Conservation (phyloP, 2,888 invertebrate species). For the Drosophila acutilabella region DNA sequence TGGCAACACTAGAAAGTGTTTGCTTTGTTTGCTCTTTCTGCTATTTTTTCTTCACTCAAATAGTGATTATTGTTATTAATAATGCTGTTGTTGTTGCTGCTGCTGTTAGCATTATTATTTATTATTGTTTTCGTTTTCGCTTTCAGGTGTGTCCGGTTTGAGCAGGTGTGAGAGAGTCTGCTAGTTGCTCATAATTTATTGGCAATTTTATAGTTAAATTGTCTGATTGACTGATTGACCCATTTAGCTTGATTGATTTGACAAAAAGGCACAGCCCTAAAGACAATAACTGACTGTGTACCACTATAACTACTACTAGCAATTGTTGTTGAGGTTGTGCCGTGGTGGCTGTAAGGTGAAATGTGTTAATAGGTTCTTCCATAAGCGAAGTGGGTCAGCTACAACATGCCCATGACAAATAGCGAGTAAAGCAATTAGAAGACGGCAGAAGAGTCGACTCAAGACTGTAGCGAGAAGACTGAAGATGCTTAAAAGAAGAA, state of each 20-base stretch:
- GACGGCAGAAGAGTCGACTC: slow-evolving; percentile 7
- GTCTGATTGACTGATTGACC: slow-evolving; percentile 53
- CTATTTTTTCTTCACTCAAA: slow-evolving; percentile 13
- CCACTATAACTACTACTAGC: not conserved
- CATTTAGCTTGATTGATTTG: slow-evolving; percentile 50
- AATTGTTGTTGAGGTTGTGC: slow-evolving; percentile 32
- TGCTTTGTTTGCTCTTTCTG: slow-evolving; percentile 40
- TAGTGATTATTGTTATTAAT: slow-evolving; percentile 27
- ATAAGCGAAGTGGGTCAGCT: slow-evolving; percentile 76
- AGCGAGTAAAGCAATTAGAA: slow-evolving; percentile 51
- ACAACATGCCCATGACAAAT: slow-evolving; percentile 66
- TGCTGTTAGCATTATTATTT: slow-evolving; percentile 36
- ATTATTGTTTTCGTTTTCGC: slow-evolving; percentile 57
- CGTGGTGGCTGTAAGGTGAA: slow-evolving; percentile 55
- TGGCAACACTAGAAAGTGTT: slow-evolving; percentile 66
- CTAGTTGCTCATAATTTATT: slow-evolving; percentile 73
- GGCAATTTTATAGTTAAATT: slow-evolving; percentile 53
- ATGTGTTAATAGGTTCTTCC: slow-evolving; percentile 79
- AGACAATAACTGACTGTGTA: slow-evolving; percentile 34
- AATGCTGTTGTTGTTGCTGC: slow-evolving; percentile 3
- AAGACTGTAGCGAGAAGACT: too few relatives aligned
- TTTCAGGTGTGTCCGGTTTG: slow-evolving; percentile 44
- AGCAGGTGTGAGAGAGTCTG: slow-evolving; percentile 11
- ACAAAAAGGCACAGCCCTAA: slow-evolving; percentile 9
- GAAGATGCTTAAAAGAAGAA: too few relatives aligned